These are phyloP conservation scores for Trididemnum nubilum DNA, from an alignment of 23 tunicate species.

Conservation along the genomic window DNA sequence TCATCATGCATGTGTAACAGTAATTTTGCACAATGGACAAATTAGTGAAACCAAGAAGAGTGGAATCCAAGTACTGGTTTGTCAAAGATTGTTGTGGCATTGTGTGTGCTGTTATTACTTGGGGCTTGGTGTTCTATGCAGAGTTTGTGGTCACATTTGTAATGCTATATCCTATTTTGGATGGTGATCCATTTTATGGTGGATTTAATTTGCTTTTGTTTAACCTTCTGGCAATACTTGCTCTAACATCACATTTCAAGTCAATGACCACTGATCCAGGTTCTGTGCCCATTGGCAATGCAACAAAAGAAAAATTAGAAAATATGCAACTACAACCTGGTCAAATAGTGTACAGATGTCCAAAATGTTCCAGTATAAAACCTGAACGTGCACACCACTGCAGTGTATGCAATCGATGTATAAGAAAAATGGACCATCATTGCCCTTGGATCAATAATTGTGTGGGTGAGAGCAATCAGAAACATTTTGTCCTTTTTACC, in stretches of 20 bases:
- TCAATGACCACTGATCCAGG: constrained; percentile 99
- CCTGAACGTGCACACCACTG: constrained; percentile 99
- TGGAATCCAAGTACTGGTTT: too few species aligned
- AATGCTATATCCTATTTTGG: constrained; percentile 50
- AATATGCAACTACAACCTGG: constrained; percentile 87
- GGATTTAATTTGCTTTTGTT: constrained; percentile 66
- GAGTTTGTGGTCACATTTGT: constrained; percentile 71
- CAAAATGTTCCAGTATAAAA: constrained; percentile 90
- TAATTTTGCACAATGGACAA: too few species aligned
- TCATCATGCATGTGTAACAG: too few species aligned
- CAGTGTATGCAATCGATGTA: constrained; percentile 90
- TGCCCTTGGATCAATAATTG: constrained; percentile 99
- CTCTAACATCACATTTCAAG: constrained; percentile 85
- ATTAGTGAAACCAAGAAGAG: too few species aligned
- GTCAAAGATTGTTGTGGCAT: constrained; percentile 92
- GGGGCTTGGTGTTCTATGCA: constrained; percentile 93
- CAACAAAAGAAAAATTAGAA: constrained; percentile 84
- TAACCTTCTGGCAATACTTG: constrained; percentile 61
- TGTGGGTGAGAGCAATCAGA: constrained; percentile 97
- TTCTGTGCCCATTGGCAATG: constrained; percentile 75
- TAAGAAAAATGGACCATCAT: constrained; percentile 97
- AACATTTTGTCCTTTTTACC: constrained; percentile 91
- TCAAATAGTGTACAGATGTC: constrained; percentile 91
- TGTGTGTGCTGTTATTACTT: constrained; percentile 84
- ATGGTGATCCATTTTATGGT: constrained; percentile 44